phyloP scores from a whole-genome alignment of 2,888 invertebrate genomes.

The Chrysodeixis includens region DNA sequence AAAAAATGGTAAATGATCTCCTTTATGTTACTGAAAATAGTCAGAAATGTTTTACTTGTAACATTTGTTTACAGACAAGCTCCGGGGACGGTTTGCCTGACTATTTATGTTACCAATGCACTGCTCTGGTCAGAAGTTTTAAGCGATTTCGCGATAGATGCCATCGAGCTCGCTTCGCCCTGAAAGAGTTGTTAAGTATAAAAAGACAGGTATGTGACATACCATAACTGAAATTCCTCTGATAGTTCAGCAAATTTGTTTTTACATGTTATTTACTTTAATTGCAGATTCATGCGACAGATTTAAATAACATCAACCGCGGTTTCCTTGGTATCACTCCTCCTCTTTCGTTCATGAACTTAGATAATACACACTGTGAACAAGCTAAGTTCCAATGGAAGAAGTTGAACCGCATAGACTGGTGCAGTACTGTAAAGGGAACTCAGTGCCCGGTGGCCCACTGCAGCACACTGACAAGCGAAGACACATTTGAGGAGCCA shows the following conservation, averaged over 20 bases:
- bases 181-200: constrained; percentile 73
- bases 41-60: not conserved
- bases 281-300: constrained; percentile 72
- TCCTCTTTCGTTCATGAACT: constrained; percentile 68
- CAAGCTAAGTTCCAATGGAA: constrained; percentile 74
- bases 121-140: constrained; percentile 70
- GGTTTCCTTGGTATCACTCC: constrained; percentile 67
- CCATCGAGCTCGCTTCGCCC: constrained; percentile 76
- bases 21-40: not conserved
- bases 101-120: constrained; percentile 79
- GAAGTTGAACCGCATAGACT: constrained; percentile 62
- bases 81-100: constrained; percentile 75
- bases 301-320: constrained; percentile 68
- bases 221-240: not conserved
- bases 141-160: constrained; percentile 79
- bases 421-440: constrained; percentile 41
- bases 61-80: constrained; percentile 67
- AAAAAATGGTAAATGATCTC: not conserved
- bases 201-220: constrained; percentile 72
- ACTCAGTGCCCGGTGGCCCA: constrained; percentile 68
- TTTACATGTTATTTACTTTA: not conserved
- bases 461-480: constrained; percentile 68
- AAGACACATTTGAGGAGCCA: constrained; percentile 62
- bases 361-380: constrained; percentile 69
- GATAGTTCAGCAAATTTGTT: not conserved